These are phyloP conservation scores for Drosophila lowei DNA, from an alignment of 1,140 invertebrate genomes.

Conservation along the genomic window DNA sequence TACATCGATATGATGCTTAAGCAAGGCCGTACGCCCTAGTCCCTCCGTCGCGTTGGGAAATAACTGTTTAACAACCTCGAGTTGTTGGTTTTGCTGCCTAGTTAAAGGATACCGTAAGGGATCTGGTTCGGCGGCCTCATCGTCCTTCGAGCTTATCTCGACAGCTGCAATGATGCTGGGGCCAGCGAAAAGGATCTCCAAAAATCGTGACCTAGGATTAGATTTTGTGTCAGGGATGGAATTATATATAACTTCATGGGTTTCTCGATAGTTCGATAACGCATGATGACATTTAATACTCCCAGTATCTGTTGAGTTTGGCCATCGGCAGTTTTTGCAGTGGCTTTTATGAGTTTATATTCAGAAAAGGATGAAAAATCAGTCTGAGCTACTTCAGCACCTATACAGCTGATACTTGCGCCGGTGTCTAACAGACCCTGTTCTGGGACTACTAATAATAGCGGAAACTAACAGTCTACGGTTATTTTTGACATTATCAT, in stretches of 20 bases:
- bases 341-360: background rate
- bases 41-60: background rate
- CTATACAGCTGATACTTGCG: conserved; percentile 19
- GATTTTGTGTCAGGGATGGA: conserved; percentile 1
- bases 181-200: too few species aligned
- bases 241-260: conserved; percentile 5
- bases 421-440: conserved; percentile 24
- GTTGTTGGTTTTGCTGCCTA: too few species aligned
- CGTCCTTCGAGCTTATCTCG: too few species aligned
- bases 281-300: background rate
- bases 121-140: too few species aligned
- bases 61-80: background rate
- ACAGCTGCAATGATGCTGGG: too few species aligned
- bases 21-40: background rate
- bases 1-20: conserved; percentile 4
- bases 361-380: conserved; percentile 13
- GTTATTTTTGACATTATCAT: conserved; percentile 8
- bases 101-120: too few species aligned
- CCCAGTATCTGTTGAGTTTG: conserved; percentile 3
- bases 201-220: too few species aligned
- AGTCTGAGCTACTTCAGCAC: too few species aligned
- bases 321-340: conserved; percentile 21
- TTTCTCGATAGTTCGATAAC: background rate
- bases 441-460: conserved; percentile 8
- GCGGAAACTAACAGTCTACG: background rate